Evolutionary conservation across 2,113 vertebrate species (phyloP).

Genomic region (Salvelinus sp.): DNA sequence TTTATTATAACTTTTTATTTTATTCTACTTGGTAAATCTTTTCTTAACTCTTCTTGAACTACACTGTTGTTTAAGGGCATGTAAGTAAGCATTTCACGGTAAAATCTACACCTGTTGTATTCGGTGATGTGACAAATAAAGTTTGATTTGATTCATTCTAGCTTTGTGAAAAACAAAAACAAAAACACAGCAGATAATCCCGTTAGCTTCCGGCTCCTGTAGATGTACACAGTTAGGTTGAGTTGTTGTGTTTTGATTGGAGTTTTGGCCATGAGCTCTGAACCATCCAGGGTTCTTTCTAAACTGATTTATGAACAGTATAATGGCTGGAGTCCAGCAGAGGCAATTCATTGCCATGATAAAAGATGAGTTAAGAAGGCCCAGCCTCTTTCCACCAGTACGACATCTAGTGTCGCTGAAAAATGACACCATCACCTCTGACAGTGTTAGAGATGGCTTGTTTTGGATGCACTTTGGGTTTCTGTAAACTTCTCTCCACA

Average conservation of each 20-base stretch:
- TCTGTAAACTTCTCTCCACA: background rate
- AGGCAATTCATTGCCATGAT: slow-evolving; percentile 13
- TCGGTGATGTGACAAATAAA: too few species aligned
- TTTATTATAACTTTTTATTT: too few species aligned
- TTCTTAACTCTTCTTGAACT: too few species aligned
- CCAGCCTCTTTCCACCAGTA: background rate
- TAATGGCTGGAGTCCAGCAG: slow-evolving; percentile 12
- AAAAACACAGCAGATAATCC: background rate
- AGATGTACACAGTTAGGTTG: background rate
- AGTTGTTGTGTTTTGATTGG: background rate
- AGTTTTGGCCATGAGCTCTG: slow-evolving; percentile 18
- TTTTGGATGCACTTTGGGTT: background rate
- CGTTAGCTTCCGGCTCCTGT: too few species aligned
- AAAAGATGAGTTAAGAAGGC: too few species aligned
- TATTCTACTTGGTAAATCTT: too few species aligned
- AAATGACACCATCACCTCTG: slow-evolving; percentile 5
- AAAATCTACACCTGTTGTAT: too few species aligned
- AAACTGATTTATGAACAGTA: slow-evolving; percentile 21
- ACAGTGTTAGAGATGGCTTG: background rate
- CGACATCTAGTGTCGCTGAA: slow-evolving; percentile 8
- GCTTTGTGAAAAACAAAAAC: background rate
- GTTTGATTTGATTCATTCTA: too few species aligned
- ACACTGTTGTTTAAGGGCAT: too few species aligned
- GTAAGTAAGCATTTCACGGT: too few species aligned
- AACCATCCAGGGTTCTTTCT: background rate